Percentiles rank a stretch among this genome's conserved stretches.
phyloP scores from a whole-genome alignment of 2,888 invertebrate genomes.

The Leistus spinibarbis region DNA sequence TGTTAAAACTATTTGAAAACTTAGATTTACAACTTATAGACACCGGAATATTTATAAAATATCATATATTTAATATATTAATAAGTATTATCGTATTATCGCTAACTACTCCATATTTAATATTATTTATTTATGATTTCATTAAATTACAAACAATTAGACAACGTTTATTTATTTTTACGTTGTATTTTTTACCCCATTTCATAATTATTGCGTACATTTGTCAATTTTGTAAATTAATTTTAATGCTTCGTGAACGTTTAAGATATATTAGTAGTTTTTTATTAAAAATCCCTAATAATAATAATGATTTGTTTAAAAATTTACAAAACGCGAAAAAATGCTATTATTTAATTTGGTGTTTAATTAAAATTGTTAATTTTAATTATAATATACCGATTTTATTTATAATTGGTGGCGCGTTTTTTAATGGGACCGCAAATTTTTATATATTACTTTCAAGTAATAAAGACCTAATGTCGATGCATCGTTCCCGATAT shows the following conservation, averaged over 20 bases:
- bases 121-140: neutral
- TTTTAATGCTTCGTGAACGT: neutral
- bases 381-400: neutral
- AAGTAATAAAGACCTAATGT: neutral
- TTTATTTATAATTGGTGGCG: neutral
- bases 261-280: neutral
- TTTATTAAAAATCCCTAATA: neutral
- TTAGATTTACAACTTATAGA: neutral
- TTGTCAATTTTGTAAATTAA: neutral
- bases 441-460: neutral
- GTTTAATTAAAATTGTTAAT: neutral
- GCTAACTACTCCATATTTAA: neutral
- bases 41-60: neutral
- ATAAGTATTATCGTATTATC: neutral
- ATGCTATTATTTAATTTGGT: conserved; percentile 6
- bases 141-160: neutral
- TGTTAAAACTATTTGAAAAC: neutral
- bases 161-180: neutral
- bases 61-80: neutral
- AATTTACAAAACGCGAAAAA: neutral
- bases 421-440: neutral
- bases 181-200: neutral
- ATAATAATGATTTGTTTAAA: neutral
- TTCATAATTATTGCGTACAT: neutral
- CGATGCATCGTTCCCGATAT: too few species aligned